Evolutionary conservation across 2,113 vertebrate genomes (phyloP), one percentile per base, ranked within the genome.

Genomic region (Ceuthmochares aereus): DNA sequence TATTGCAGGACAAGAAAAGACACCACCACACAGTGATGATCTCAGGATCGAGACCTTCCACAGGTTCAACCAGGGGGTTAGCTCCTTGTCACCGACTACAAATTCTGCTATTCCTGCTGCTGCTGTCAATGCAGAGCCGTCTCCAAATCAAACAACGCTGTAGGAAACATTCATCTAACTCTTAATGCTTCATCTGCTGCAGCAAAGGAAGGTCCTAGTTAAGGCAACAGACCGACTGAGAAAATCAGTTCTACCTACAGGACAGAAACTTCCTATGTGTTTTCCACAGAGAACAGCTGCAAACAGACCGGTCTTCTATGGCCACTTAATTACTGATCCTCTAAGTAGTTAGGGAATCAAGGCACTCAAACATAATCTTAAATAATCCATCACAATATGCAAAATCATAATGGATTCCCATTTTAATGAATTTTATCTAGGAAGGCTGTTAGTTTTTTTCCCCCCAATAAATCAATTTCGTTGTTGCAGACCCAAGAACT

Each of bases 81-180:
- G 45, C 34, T 85, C 66, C 40, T 40, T 40, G 3, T 32, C 51
- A 27, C 0, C 0, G 14, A 37, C 30, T 21, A 47, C 29, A 36
- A 54, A 68, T 40, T 32, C 80, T 43, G 54, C 56, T 7, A 9
- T 13, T 88, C 60, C 68, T 29, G 63, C 52, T 80, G 11, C 62
- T 47, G 26, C 21, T 4, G 23, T 25, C 21, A 36, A 15, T 0
- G 13, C 29, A 23, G 34, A 3, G 6, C 60, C 36, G 32, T 55
- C 34, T 64, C 66, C 6, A 12, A 43, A 27, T 18, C 43, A 42
- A 70, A 62, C 20, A 34, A 26, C 60, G 30, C 23, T 16, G 40
- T 2, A 47, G 77, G 81, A 70, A 79, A 70, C 68, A 47, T 12
- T 40, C 40, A 40, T 21, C 32, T 37, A 43, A 27, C 17, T 37